phyloP scores from a whole-genome alignment of 1,140 invertebrate species.

The Leptoteleia sp. region DNA sequence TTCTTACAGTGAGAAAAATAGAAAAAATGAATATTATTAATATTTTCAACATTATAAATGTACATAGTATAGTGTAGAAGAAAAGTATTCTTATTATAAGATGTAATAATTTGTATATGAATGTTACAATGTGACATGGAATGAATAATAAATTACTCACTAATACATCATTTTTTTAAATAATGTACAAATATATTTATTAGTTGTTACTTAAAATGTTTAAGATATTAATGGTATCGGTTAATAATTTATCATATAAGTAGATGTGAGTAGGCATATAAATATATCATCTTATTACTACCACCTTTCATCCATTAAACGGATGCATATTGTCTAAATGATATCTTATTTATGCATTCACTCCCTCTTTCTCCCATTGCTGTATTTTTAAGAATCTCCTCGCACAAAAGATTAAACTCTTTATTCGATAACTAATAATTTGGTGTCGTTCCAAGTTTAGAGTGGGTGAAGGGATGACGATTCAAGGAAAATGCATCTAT shows the following conservation, averaged over 20 bases:
- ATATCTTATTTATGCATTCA: constrained; percentile 12
- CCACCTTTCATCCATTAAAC: background rate
- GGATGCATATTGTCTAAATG: background rate
- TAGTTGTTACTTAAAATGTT: no score
- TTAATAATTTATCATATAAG: background rate
- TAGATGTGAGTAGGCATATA: background rate
- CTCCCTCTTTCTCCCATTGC: no score
- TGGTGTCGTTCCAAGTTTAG: constrained; percentile 10
- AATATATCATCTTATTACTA: constrained; percentile 11
- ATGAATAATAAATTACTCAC: no score
- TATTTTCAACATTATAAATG: no score
- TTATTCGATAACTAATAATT: constrained; percentile 22
- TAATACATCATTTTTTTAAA: no score
- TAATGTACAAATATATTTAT: no score
- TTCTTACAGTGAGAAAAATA: no score
- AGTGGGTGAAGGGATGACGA: constrained; percentile 21
- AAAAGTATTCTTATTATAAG: no score
- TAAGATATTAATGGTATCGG: background rate
- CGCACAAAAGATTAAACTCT: constrained; percentile 13
- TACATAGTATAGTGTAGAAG: no score
- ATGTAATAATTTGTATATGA: no score
- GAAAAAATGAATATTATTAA: no score
- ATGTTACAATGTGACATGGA: no score
- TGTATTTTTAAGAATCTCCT: constrained; percentile 8
- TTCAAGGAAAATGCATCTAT: constrained; percentile 24